Conservation (phyloP, 1,140 invertebrate genomes). For the Pinna nobilis region DNA sequence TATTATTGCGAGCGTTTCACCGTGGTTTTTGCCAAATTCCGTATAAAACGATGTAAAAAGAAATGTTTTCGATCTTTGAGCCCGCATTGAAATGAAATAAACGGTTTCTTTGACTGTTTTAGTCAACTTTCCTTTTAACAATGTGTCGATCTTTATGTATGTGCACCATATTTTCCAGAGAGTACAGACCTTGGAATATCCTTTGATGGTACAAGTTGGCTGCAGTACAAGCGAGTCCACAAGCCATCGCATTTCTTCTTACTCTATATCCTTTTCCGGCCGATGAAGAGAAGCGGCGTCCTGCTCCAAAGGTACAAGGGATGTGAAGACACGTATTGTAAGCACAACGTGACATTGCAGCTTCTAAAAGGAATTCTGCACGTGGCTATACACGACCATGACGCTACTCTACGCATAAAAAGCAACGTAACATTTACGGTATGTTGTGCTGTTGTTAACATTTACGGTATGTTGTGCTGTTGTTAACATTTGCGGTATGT, state of each 20-base stretch:
- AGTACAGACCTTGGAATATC: conserved; percentile 25
- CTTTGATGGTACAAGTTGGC: conserved; percentile 26
- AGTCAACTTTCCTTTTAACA: not conserved
- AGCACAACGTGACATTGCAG: conserved; percentile 1
- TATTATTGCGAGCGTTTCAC: too few relatives aligned
- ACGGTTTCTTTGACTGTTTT: not conserved
- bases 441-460: too few relatives aligned
- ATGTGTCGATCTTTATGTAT: not conserved
- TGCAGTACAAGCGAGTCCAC: conserved; percentile 21
- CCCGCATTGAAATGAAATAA: not conserved
- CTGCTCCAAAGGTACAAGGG: conserved; percentile 1
- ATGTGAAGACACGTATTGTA: not conserved
- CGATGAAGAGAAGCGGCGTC: conserved; percentile 1
- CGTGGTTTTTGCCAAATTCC: too few relatives aligned
- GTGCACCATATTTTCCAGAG: conserved; percentile 15
- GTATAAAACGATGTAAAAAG: too few relatives aligned
- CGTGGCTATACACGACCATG: too few relatives aligned
- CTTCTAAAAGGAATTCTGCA: conserved; percentile 4
- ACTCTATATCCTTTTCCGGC: conserved; percentile 40
- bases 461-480: too few relatives aligned
- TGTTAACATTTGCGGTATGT: too few relatives aligned
- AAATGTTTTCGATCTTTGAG: not conserved
- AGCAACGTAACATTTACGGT: too few relatives aligned
- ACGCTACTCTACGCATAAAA: too few relatives aligned
- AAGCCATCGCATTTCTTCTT: conserved; percentile 26